Evolutionary conservation across 2,113 vertebrate species (phyloP), one percentile per base, ranked within the genome.

Genomic region (Lasiurus cinereus): DNA sequence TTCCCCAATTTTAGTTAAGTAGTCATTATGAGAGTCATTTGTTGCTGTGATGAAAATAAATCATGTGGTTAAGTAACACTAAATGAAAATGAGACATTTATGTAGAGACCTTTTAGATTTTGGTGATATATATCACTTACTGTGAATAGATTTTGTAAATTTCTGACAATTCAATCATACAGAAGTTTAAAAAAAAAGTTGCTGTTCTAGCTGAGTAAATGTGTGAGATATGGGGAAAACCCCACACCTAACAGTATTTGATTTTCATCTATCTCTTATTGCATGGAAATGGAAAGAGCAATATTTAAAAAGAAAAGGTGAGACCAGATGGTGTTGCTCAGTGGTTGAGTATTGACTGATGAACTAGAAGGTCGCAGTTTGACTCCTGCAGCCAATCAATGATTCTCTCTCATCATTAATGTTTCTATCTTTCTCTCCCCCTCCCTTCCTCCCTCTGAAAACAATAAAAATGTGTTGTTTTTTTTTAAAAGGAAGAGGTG

Each of bases 251-350:
- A 73, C 9, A 86, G 64, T 52, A 69, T 70, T 94, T 76, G 27
- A 31, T 80, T 94, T 88, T 76, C 39, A 2, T 79, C 33, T 79
- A 94, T 83, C 50, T 87, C 12, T 78, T 89, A 3, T 72, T 79
- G 43, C 36, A 43, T 95, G 21, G 43, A 66, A 88, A 92, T 52
- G n/a, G 8, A 48, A 13, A 69, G 12, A 90, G n/a, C 36, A 22
- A 69, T 74, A 78, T 74, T 64, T 89, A n/a, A 52, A 66, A 50
- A 27, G 2, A 52, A 66, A 50, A 27, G 3, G 9, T 27, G 22
- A 62, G 59, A 4, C 22, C 4, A 62, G 22, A 62, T 62, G 22
- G 10, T 62, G 59, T 62, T 62, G 59, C 59, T 62, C 59, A 62
- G 59, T 24, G 24, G 10, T 27, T 62, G 59, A 27, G 59, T 62